Evolutionary conservation across 2,113 vertebrate genomes (phyloP), one percentile per base, ranked within the genome.

Genomic region (Otolemur garnettii): DNA sequence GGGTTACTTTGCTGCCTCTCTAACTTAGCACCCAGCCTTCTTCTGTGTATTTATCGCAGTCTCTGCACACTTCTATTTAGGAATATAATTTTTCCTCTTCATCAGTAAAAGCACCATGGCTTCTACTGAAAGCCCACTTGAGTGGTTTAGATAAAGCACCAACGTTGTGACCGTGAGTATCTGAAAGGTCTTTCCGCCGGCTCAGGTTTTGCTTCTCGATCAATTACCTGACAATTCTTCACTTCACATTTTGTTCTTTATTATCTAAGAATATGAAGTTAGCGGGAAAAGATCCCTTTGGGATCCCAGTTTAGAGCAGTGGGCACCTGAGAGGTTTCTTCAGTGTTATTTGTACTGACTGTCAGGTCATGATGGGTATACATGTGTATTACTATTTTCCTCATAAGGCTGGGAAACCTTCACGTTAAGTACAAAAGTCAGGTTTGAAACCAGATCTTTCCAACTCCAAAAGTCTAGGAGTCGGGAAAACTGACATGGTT

Each of bases 321-420:
- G 5, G 9, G 19, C 26, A 42, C 13, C 26, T 66, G 55, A 71
- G 7, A 66, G 13, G 1, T 84, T 89, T 69, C 8, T 10, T n/a
- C 0, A 15, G 4, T 0, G 6, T 82, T n/a, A n/a, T 84, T 79
- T 45, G 14, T 53, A 59, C 90, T 72, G 24, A 9, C 9, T 2
- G 83, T 35, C 26, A n/a, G 14, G 22, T 62, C 3, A 0, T 69
- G 10, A 45, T 55, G 42, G 18, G 7, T 57, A 5, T 50, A 50
- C 45, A 50, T 9, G 45, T 30, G 35, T 7, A 35, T 55, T 50
- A 74, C 14, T 26, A 0, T 30, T 96, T 93, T 7, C 66, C 42
- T 91, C 28, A 82, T 97, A 96, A 80, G 38, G 0, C 24, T 53
- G 81, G 12, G 35, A 87, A 85, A 84, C 12, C 17, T 97, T 97